These are phyloP conservation scores for Epizoanthus rinbou DNA, from an alignment of 92 coral and sea anemone species.

Conservation along the genomic window DNA sequence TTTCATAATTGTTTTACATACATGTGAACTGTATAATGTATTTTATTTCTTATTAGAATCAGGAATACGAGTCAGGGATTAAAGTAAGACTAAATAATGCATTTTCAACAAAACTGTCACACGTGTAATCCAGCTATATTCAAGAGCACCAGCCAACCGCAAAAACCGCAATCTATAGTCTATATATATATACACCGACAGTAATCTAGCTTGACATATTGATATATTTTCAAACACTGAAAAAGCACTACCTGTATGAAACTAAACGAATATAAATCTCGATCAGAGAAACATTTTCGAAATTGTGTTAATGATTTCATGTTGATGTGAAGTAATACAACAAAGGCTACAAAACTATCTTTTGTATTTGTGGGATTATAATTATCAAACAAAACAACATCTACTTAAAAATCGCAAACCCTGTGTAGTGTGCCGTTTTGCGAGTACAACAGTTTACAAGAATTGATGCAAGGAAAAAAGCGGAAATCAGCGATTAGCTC, in stretches of 20 bases:
- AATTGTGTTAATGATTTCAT: background rate
- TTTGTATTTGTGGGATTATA: slow-evolving; percentile 4
- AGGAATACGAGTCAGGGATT: background rate
- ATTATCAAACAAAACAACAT: background rate
- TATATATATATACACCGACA: background rate
- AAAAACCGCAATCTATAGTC: background rate
- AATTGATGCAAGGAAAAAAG: background rate
- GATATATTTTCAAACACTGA: background rate
- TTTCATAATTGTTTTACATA: too few species aligned
- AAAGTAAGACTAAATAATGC: background rate
- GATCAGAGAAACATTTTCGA: background rate
- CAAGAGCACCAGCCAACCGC: slow-evolving; percentile 11
- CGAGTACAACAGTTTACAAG: background rate
- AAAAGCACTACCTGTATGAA: background rate
- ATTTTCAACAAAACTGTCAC: background rate
- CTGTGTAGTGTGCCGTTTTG: too few species aligned
- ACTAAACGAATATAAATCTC: background rate
- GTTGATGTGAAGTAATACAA: slow-evolving; percentile 2
- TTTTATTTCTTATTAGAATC: background rate
- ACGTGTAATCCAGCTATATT: slow-evolving; percentile 10
- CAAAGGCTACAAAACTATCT: background rate
- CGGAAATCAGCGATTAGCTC: background rate
- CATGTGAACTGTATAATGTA: too few species aligned
- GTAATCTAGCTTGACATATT: background rate
- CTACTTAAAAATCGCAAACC: slow-evolving; percentile 2